phyloP scores from a whole-genome alignment of 2,888 invertebrate genomes.

The Ophonus ardosiacus region DNA sequence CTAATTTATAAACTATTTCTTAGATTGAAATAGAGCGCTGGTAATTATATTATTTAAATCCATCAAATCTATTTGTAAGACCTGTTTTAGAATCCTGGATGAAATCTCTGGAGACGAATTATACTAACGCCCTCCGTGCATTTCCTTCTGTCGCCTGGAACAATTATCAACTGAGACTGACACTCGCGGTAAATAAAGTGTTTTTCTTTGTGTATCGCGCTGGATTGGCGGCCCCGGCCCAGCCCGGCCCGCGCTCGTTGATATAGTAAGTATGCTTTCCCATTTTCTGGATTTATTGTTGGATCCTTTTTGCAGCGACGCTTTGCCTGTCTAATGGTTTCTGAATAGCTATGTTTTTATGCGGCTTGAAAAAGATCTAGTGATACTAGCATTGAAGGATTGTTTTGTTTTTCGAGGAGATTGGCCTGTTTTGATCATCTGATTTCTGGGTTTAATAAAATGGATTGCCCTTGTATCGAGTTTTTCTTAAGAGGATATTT shows the following conservation, averaged over 20 bases:
- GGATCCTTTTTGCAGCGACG: slow-evolving; percentile 47
- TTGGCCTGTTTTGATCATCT: slow-evolving; percentile 39
- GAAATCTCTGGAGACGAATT: background rate
- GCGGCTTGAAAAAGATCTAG: slow-evolving; percentile 38
- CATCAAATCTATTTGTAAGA: background rate
- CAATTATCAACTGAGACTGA: slow-evolving; percentile 58
- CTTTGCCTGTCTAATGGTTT: slow-evolving; percentile 55
- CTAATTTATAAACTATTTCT: background rate
- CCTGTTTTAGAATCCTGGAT: background rate
- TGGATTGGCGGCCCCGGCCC: background rate
- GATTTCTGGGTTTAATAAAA: slow-evolving; percentile 42
- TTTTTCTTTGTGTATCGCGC: slow-evolving; percentile 53
- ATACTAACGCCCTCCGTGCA: background rate
- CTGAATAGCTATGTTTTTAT: slow-evolving; percentile 47
- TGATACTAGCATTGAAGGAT: slow-evolving; percentile 19
- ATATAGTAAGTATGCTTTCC: slow-evolving; percentile 9
- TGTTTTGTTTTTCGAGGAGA: slow-evolving; percentile 32
- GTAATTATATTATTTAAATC: background rate
- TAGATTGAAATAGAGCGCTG: background rate
- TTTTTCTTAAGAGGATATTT: background rate
- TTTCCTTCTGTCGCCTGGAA: slow-evolving; percentile 8
- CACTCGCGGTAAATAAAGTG: slow-evolving; percentile 56
- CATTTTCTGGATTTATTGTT: slow-evolving; percentile 51
- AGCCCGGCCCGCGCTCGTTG: no score
- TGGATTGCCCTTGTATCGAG: slow-evolving; percentile 6